phyloP scores from a whole-genome alignment of 1,140 invertebrate species.

The Caenorhabditis remanei region DNA sequence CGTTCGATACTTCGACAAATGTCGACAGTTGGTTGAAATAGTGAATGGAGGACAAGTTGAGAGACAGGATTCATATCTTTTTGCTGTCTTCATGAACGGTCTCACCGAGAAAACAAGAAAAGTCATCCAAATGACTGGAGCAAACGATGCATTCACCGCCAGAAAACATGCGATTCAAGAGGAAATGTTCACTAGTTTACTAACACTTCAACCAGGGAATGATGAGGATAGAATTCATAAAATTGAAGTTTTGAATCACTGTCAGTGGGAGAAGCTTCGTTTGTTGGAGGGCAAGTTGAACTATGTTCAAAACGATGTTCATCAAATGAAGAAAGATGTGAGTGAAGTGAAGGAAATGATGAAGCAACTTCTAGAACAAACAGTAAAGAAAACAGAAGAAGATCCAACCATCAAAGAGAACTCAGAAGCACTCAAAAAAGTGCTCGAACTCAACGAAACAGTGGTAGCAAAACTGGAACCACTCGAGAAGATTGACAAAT shows the following conservation, averaged over 20 bases:
- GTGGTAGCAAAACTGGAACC: background rate
- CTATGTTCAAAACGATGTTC: background rate
- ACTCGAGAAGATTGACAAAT: background rate
- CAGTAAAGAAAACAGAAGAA: background rate
- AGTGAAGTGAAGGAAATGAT: background rate
- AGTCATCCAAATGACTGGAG: background rate
- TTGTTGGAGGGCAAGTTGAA: background rate
- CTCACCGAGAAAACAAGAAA: background rate
- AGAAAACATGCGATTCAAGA: background rate
- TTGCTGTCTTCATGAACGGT: background rate
- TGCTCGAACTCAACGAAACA: background rate
- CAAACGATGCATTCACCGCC: background rate
- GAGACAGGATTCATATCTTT: background rate
- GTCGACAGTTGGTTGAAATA: background rate
- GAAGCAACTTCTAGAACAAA: background rate
- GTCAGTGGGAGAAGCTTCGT: background rate
- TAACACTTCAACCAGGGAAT: background rate
- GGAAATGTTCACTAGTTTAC: background rate
- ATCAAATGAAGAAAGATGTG: background rate
- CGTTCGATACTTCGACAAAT: background rate
- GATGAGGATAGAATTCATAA: constrained; percentile 4
- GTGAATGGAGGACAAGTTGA: background rate
- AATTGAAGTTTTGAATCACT: background rate
- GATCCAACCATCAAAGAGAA: background rate
- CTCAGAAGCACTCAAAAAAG: background rate